These are phyloP conservation scores for Metallyticus violacea DNA, from an alignment of 2,888 invertebrate genomes.

Conservation along the genomic window DNA sequence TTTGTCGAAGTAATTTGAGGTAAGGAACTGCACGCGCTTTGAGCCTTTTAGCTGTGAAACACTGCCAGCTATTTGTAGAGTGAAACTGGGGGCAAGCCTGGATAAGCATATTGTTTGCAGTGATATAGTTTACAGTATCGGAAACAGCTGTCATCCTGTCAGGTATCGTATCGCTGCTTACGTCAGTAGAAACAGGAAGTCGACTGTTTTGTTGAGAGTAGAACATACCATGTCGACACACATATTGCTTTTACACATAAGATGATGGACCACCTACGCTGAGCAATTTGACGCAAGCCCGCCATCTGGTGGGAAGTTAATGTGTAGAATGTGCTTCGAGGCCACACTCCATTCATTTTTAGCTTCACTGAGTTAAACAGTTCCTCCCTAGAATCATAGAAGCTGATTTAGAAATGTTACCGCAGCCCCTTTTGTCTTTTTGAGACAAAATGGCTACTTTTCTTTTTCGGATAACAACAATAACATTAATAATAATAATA, in stretches of 20 bases:
- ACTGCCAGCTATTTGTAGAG: not conserved
- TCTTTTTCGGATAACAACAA: no score
- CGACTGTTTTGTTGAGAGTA: not conserved
- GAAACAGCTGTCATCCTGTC: not conserved
- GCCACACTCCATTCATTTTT: not conserved
- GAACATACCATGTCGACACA: not conserved
- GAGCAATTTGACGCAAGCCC: not conserved
- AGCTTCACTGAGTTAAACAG: not conserved
- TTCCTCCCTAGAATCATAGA: not conserved
- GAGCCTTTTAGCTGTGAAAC: not conserved
- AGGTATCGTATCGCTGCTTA: no score
- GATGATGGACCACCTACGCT: not conserved
- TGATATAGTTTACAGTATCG: not conserved
- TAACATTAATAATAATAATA: no score
- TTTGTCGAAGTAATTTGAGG: no score
- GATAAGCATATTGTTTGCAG: not conserved
- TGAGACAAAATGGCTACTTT: no score
- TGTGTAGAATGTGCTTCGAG: not conserved
- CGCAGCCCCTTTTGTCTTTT: no score
- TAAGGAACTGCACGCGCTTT: no score
- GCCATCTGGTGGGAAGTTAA: not conserved
- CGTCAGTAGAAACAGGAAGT: not conserved
- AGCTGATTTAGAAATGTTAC: no score
- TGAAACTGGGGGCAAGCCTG: not conserved
- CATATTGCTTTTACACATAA: not conserved